Base-by-base conservation (phyloP, 1,140 invertebrate genomes). In the Zaprionus capensis region DNA sequence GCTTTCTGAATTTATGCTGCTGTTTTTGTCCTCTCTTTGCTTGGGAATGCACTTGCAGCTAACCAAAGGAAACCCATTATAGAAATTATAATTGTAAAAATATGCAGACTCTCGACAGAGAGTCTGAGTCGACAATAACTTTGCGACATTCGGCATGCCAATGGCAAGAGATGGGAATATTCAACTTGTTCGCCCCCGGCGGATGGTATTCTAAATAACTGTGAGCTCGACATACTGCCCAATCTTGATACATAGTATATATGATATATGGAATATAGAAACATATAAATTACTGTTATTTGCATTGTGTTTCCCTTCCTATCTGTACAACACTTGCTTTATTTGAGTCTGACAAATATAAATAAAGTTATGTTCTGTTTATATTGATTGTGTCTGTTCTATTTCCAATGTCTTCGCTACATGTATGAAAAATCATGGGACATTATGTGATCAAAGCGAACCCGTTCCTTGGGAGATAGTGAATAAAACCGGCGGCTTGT, bases 1-100 rank as follows among this genome's bases (percentile, higher is more conserved):
- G 41, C 65, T 76, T 71, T 28, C 38, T 53, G 49, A 67, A 72
- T 76, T 87, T 87, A 74, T 80, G 69, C 79, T 71, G 56, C 73
- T 80, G 70, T 87, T 82, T 81, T 80, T 82, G 67, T 70, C 63
- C 78, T 72, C 51, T 77, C 51, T 20, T 7, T 17, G 36, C n/a
- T 64, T 70, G 38, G 56, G 61, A 66, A 72, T 76, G 74, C 69
- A 76, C 55, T 71, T 56, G 51, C 24, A 46, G 67, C 58, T 41
- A 70, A 63, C 67, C 65, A 56, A 69, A 74, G 57, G 17, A 36
- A 28, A 6, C 24, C 46, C 41, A 75, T 80, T 83, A 76, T 70
- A 80, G 53, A 78, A 83, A 87, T 87, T 84, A 84, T 71, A 83
- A 88, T 88, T 87, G 83, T 70, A 83, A 87, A 87, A 72, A 58